Evolutionary conservation across 2,797 vertebrate species (phyloP), one percentile per base, ranked within the genome.

Genomic region (Coregonus suidteri): DNA sequence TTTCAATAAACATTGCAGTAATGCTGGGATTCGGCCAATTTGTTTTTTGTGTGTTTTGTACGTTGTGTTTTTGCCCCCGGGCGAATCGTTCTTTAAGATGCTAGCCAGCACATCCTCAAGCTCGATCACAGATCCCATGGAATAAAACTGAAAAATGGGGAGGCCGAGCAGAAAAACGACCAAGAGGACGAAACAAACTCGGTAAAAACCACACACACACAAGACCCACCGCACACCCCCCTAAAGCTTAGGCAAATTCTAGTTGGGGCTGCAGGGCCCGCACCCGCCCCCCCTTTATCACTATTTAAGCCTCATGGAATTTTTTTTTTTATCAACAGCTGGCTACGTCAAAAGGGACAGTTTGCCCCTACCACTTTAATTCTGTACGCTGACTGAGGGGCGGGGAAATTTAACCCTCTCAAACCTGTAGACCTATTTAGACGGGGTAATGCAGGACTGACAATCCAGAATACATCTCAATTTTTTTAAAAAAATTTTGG

Each of bases 101-200:
- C 96, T 76, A 99, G 98, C 97, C 81, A 96, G 88, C 66, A 94
- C n/a, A 93, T 97, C 80, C 91, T 99, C 78, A 87, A 64, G 95
- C 95, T 25, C 85, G 85, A 97, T 99, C 86, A 96, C 95, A 0
- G 97, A 99, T 56, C 95, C 96, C 67, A 97, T 98, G 96, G 97
- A 98, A 95, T 97, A 88, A 98, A 98, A 77, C 88, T 97, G 86
- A 98, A 97, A 90, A 94, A 90, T 30, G 95, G 95, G 73, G 96
- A 94, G 84, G 94, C 91, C 0, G 95, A 96, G 3, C 96, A 97
- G 82, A 91, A 96, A 37, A 97, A 3, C 93, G 97, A 98, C n/a
- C 95, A 94, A 16, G 96, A 98, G 0, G 97, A 99, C 0, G 96
- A 98, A 0, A 98, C 65, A 98, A 98, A 98, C 74, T 98, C 96